Evolutionary conservation across 2,888 invertebrate genomes (phyloP).

Genomic region (Oasisia sp.): DNA sequence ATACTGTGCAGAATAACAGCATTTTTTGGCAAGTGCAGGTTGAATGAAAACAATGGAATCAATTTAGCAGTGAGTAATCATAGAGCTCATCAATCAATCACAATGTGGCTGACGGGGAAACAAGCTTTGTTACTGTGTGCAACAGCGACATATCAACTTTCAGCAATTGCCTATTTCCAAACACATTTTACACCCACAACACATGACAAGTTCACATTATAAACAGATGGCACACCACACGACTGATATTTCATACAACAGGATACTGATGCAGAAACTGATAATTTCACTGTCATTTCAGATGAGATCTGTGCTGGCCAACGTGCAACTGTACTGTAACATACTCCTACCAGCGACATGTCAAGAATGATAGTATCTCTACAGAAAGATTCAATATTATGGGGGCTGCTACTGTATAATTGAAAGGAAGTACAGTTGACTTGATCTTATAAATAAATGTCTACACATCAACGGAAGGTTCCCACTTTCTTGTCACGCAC

Average conservation of each 20-base stretch:
- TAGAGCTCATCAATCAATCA: background rate
- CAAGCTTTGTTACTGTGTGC: background rate
- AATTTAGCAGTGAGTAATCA: background rate
- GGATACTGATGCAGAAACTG: background rate
- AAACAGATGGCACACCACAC: background rate
- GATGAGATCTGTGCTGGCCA: background rate
- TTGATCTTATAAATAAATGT: conserved; percentile 17
- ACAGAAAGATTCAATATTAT: too few species aligned
- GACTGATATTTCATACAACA: background rate
- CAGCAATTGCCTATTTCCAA: background rate
- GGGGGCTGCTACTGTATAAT: background rate
- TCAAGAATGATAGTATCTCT: background rate
- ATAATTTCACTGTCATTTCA: conserved; percentile 1
- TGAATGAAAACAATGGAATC: background rate
- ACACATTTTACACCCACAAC: background rate
- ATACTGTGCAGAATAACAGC: background rate
- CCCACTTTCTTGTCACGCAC: background rate
- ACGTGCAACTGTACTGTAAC: background rate
- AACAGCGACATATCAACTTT: background rate
- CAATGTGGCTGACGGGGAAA: background rate
- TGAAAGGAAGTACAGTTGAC: background rate
- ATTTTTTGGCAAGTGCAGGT: background rate
- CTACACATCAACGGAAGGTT: background rate
- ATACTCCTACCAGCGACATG: background rate
- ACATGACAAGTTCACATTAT: background rate